A percentile compares a stretch with the other conserved stretches of the same genome.
phyloP scores from a whole-genome alignment of 2,113 vertebrate species.

The Sturnira hondurensis region DNA sequence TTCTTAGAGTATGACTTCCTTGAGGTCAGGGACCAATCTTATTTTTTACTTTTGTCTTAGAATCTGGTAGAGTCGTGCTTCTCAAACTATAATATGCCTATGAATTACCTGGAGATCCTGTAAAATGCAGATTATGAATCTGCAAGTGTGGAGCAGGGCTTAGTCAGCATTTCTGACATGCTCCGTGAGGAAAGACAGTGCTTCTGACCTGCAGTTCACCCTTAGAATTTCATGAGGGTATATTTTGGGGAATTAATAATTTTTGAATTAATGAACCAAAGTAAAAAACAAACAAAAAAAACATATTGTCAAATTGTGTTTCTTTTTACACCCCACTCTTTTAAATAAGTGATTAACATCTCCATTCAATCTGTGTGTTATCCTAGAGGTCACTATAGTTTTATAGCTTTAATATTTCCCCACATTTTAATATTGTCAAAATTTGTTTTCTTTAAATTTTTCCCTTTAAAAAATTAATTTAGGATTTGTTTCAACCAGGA shows the following conservation, averaged over 20 bases:
- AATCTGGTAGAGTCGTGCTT: background rate
- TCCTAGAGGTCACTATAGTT: background rate
- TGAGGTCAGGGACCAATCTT: background rate
- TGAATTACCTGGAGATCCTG: background rate
- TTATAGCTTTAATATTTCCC: background rate
- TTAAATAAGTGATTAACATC: background rate
- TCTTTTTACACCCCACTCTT: background rate
- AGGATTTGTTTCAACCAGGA: background rate
- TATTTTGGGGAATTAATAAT: background rate
- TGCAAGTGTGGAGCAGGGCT: background rate
- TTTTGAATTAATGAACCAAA: background rate
- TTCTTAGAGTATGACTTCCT: background rate
- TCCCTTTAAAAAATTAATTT: background rate
- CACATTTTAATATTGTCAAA: background rate
- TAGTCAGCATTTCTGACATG: background rate
- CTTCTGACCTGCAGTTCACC: background rate
- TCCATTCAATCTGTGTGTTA: background rate
- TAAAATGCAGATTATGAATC: background rate
- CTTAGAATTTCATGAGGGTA: background rate
- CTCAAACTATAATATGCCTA: background rate
- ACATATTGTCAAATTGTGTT: background rate
- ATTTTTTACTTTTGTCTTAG: background rate
- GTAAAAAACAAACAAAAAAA: background rate
- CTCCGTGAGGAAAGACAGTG: background rate
- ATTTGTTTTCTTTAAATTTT: background rate